A percentile compares a stretch with the other conserved stretches of the same genome.
Evolutionary conservation across 2,888 invertebrate species (phyloP).

Genomic region (Phymatocera aterrima): DNA sequence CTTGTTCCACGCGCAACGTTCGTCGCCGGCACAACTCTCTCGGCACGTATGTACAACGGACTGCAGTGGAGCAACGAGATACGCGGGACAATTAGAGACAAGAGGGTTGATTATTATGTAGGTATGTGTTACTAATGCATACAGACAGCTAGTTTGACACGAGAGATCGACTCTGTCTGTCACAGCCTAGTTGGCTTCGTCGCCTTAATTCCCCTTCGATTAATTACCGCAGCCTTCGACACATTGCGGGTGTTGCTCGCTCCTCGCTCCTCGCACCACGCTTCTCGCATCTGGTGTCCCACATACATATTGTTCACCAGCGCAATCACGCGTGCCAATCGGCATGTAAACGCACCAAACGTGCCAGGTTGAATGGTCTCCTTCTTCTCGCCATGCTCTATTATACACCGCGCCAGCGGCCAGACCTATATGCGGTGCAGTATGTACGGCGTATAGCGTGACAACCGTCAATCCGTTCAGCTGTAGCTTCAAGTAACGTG

Average conservation of each 20-base stretch:
- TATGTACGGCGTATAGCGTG: no score
- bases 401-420: no score
- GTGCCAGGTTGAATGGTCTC: constrained; percentile 22
- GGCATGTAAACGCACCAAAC: neutral
- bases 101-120: no score
- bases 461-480: neutral
- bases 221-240: constrained; percentile 40
- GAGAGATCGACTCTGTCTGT: constrained; percentile 22
- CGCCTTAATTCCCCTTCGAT: constrained; percentile 31
- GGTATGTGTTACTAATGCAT: no score
- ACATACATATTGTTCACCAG: neutral
- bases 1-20: no score
- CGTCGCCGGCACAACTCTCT: no score
- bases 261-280: constrained; percentile 7
- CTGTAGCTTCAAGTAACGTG: neutral
- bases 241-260: constrained; percentile 17
- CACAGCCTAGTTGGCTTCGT: constrained; percentile 31
- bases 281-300: neutral
- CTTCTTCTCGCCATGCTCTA: neutral
- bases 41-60: no score
- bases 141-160: no score
- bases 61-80: no score
- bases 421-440: no score
- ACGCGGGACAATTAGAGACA: no score
- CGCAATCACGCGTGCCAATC: constrained; percentile 9